These are phyloP conservation scores for Phaenicophaeus curvirostris DNA, from an alignment of 2,797 vertebrate genomes.

Conservation along the genomic window DNA sequence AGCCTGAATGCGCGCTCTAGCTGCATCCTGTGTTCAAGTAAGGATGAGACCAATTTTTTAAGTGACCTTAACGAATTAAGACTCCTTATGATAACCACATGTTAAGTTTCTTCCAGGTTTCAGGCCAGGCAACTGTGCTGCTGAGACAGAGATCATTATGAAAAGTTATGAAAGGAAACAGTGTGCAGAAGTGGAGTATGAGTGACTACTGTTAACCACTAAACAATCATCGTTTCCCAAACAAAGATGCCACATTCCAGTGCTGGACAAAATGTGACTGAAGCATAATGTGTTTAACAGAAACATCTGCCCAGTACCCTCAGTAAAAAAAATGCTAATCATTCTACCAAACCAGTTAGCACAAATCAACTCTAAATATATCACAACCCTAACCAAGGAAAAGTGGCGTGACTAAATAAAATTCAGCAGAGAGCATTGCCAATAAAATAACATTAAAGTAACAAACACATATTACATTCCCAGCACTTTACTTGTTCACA, in stretches of 20 bases:
- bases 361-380: neutral
- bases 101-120: neutral
- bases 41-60: neutral
- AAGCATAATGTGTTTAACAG: neutral
- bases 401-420: neutral
- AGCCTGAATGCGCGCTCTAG: neutral
- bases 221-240: neutral
- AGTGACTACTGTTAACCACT: neutral
- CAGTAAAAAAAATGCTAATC: neutral
- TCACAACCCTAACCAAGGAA: neutral
- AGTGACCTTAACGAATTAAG: neutral
- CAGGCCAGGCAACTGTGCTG: too few relatives aligned
- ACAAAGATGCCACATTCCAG: neutral
- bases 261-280: neutral
- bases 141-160: too few relatives aligned
- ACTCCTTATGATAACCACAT: neutral
- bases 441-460: neutral
- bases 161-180: neutral
- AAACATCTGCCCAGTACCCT: neutral
- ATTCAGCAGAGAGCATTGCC: neutral
- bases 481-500: neutral
- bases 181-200: neutral
- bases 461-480: neutral
- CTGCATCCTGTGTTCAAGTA: neutral
- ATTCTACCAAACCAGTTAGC: neutral